phyloP scores from a whole-genome alignment of 2,797 vertebrate genomes.

The Propithecus deckenii region DNA sequence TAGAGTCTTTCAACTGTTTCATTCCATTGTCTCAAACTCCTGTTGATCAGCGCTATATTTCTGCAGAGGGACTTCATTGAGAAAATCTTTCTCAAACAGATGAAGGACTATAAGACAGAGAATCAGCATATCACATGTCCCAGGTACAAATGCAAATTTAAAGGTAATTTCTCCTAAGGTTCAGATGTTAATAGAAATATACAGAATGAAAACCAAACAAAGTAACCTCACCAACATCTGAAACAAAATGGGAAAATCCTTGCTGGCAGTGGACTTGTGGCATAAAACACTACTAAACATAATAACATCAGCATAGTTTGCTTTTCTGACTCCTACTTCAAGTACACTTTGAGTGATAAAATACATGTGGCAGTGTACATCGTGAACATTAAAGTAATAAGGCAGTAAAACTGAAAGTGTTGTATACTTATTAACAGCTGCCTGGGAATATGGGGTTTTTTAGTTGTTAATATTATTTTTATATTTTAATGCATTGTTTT shows the following conservation, averaged over 20 bases:
- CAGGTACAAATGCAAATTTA: constrained; percentile 26
- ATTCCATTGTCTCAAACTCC: constrained; percentile 71
- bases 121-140: constrained; percentile 61
- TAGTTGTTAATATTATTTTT: neutral
- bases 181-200: constrained; percentile 11
- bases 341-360: neutral
- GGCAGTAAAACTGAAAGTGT: neutral
- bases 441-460: neutral
- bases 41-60: constrained; percentile 54
- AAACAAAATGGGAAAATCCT: constrained; percentile 47
- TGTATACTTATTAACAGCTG: neutral
- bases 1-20: constrained; percentile 68
- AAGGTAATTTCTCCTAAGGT: constrained; percentile 72
- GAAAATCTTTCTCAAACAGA: constrained; percentile 53
- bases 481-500: neutral
- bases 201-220: constrained; percentile 63
- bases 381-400: neutral
- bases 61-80: constrained; percentile 47
- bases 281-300: neutral
- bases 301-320: neutral
- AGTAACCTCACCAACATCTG: neutral
- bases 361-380: neutral
- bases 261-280: neutral
- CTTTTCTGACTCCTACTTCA: neutral
- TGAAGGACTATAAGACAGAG: constrained; percentile 3